Percentiles rank a stretch among this genome's conserved stretches.
Conservation (phyloP, 2,113 vertebrate species). For the Eudyptes chrysolophus region DNA sequence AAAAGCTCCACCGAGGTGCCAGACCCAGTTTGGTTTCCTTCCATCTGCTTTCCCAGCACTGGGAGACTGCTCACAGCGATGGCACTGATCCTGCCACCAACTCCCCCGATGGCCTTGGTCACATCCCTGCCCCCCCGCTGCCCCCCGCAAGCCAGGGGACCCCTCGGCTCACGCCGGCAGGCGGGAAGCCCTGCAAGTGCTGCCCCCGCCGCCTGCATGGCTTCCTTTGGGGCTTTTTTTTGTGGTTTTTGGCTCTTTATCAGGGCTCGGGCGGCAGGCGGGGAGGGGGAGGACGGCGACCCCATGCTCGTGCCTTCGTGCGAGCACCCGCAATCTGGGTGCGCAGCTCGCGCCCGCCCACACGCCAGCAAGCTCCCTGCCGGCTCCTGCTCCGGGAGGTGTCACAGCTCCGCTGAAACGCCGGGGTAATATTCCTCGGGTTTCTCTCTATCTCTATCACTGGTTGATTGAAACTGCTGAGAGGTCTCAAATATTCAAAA, state of each 20-base stretch:
- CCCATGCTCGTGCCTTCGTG: fast-evolving
- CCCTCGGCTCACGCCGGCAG: fast-evolving
- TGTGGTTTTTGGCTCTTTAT: not conserved
- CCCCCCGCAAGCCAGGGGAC: fast-evolving
- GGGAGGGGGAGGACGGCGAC: not conserved
- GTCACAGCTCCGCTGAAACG: not conserved
- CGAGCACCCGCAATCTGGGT: not conserved
- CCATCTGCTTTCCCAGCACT: not conserved
- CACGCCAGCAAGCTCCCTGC: fast-evolving
- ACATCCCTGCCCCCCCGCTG: not conserved
- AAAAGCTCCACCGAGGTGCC: not conserved
- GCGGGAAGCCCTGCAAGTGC: not conserved
- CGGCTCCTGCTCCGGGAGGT: not conserved
- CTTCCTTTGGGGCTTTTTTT: not conserved
- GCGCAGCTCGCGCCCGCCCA: not conserved
- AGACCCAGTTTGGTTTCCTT: not conserved
- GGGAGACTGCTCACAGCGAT: fast-evolving
- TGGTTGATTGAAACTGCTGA: not conserved
- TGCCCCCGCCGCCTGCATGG: fast-evolving
- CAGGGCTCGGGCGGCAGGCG: not conserved
- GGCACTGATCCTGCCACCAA: not conserved
- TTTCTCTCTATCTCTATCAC: not conserved
- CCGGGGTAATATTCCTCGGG: not conserved
- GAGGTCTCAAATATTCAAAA: not conserved
- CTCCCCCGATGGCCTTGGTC: not conserved